Evolutionary conservation across 2,113 vertebrate genomes (phyloP), one percentile per base, ranked within the genome.

Genomic region (Falcunculus frontatus): DNA sequence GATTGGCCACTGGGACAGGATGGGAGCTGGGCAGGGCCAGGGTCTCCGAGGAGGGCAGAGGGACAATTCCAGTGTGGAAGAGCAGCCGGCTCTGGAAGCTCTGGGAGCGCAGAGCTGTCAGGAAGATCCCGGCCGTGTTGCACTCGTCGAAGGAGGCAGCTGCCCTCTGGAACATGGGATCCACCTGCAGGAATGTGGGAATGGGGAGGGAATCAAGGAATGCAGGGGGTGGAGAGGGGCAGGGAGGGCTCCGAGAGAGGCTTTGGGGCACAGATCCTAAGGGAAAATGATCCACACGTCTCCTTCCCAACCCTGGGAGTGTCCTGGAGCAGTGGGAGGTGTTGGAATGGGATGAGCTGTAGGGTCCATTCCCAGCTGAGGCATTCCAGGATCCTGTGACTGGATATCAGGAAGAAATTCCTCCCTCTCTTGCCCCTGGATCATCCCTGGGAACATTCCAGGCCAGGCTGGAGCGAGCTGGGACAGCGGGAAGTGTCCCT

Each of bases 141-240:
- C 98, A 99, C 84, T 99, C 99, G 26, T 99, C 98, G 3, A 99
- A 99, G 0, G 99, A 98, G 5, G 98, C 97, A 0, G 98, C 98
- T 4, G 98, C 98, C n/a, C 98, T 98, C 97, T 99, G 99, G 97
- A 99, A 99, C 98, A 99, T 98, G 92, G 99, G 99, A 42, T 98
- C 96, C 7, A 94, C 65, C 97, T 98, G 55, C 30, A 63, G 98
- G 99, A 7, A 44, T 8, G 7, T 7, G 3, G 46, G 44, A 49
- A 49, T 18, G 22, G 39, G 29, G 20, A 5, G 13, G 49, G 44
- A 15, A 69, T 50, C 37, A 1, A 76, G 75, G 62, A 16, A n/a
- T 9, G 17, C 42, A 2, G 83, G 75, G 62, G 15, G 32, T 8
- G 16, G 44, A 39, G 12, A 16, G 30, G 33, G 25, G 52, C 59